phyloP scores from a whole-genome alignment of 2,113 vertebrate genomes.

The Halcyon malimbica region DNA sequence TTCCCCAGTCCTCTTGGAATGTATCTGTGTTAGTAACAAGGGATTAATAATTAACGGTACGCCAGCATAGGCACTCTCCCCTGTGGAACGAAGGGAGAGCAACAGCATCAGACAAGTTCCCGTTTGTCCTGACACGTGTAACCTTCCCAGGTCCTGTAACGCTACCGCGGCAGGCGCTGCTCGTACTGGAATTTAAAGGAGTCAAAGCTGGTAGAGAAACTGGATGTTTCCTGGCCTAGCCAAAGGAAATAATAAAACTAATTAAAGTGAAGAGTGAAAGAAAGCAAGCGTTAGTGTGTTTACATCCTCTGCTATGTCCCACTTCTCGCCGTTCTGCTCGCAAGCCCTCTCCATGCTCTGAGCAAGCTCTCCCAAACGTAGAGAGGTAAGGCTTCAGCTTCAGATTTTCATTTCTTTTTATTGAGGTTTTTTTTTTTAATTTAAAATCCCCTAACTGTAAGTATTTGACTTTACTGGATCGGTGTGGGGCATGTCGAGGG shows the following conservation, averaged over 20 bases:
- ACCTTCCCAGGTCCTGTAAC: background rate
- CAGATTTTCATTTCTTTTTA: background rate
- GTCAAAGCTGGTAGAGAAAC: conserved; percentile 16
- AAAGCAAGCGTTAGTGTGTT: conserved; percentile 25
- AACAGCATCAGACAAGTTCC: background rate
- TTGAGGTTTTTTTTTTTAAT: background rate
- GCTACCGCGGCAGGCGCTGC: background rate
- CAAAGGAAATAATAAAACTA: conserved; percentile 5
- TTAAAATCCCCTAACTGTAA: background rate
- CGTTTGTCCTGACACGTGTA: background rate
- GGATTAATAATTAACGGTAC: background rate
- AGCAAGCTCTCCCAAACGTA: conserved; percentile 29
- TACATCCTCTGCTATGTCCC: conserved; percentile 6
- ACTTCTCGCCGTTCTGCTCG: background rate
- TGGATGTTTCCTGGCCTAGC: conserved; percentile 42
- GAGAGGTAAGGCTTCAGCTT: conserved; percentile 23
- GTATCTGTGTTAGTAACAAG: background rate
- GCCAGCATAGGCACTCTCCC: background rate
- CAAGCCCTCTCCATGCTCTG: conserved; percentile 12
- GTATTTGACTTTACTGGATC: background rate
- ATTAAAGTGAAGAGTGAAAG: background rate
- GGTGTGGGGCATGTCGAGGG: background rate
- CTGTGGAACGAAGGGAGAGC: background rate
- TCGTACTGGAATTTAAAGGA: background rate
- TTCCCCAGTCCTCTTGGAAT: conserved; percentile 2